A percentile compares a stretch with the other conserved stretches of the same genome.
Evolutionary conservation across 2,797 vertebrate species (phyloP).

Genomic region (Oreochromis grahami): DNA sequence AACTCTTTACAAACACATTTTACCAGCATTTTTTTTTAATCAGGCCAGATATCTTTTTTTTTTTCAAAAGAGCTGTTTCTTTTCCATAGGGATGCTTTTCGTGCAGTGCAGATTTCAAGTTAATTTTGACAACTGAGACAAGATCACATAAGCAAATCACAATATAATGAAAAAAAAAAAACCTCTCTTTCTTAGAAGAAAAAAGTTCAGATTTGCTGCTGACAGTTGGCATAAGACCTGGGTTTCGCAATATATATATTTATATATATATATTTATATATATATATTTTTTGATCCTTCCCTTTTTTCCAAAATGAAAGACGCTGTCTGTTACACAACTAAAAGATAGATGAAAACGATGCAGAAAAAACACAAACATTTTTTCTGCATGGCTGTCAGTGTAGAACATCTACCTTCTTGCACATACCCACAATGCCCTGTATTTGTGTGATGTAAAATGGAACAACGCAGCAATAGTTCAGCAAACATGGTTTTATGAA

Average conservation of each 20-base stretch:
- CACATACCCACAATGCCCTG: background rate
- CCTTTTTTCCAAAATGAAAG: background rate
- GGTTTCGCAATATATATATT: background rate
- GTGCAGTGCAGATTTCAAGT: background rate
- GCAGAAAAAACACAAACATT: background rate
- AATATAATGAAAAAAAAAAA: background rate
- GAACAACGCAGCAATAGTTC: background rate
- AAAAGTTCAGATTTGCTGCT: conserved; percentile 5
- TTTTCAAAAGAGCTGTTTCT: background rate
- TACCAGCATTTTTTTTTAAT: background rate
- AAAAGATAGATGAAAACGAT: background rate
- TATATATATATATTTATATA: background rate
- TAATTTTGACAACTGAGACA: conserved; percentile 24
- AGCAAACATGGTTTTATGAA: background rate
- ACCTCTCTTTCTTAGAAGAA: background rate
- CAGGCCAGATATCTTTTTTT: background rate
- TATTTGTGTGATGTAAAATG: background rate
- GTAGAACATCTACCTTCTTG: background rate
- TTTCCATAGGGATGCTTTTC: background rate
- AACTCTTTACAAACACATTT: background rate
- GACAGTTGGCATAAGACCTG: conserved; percentile 21
- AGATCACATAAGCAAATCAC: background rate
- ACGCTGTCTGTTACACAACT: background rate
- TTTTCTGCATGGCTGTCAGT: background rate
- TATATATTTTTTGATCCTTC: background rate